Base-by-base conservation (phyloP, 2,888 invertebrate genomes). In the Thymelicus acteon region DNA sequence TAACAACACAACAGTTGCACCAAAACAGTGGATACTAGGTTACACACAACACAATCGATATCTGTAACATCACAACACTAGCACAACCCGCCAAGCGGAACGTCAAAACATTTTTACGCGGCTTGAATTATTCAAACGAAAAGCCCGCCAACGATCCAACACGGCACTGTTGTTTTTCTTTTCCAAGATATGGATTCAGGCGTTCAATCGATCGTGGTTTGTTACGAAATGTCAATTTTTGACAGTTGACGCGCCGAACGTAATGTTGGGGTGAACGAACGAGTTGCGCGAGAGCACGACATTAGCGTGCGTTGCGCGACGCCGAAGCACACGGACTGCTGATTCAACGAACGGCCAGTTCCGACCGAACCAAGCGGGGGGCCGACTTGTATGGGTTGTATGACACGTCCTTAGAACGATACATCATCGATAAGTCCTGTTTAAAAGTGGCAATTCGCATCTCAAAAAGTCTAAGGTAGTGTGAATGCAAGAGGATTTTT, bases 221-320 rank as follows among this genome's bases (percentile, higher is more conserved):
- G 81, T 87, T 87, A 85, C 82, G 88, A 86, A 88, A 88, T 85
- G 88, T 89, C 86, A 87, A 82, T 84, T 80, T 85, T 83, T 92
- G 90, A 92, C 93, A 92, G 92, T 84, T 88, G 88, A 85, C 85
- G 78, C 74, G 79, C 77, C 84, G 87, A 86, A 86, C 89, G 87
- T 81, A 82, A 79, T 77, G 76, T 76, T 79, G 82, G 82, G 83
- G 85, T 84, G 83, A 87, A 86, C 82, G 88, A 84, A 77, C 79
- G 76, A 81, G 84, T 80, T 83, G 83, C 82, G 85, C 82, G 80
- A 75, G 80, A 80, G 80, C 83, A 81, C 79, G 44, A 73, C 44
- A 57, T 73, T 63, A 82, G 76, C 90, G 85, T 85, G 83, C 88
- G 78, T 76, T 80, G 85, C 86, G 87, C 88, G 84, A 83, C 84